Base-by-base conservation (phyloP, 2,113 vertebrate genomes). In the Cyprinodon tularosa region DNA sequence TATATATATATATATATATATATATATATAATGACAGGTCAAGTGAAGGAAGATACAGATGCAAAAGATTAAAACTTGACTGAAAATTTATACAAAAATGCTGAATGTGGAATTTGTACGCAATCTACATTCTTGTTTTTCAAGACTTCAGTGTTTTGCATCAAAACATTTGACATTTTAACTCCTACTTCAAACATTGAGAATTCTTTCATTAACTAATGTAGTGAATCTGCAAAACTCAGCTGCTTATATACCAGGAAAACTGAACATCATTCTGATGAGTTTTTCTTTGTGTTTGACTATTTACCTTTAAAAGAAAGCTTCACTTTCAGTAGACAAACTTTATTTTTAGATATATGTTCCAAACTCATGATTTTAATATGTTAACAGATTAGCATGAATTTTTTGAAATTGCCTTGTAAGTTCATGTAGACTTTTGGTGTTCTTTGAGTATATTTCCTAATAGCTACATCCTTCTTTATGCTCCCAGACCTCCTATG, bases 401-500 rank as follows among this genome's bases (percentile, higher is more conserved):
- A 67, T 65, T n/a, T 38, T 29, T 65, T 10, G 38, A 62, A 22
- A 38, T 67, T 67, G 20, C 11, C 57, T 8, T 10, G 10, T 57
- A 37, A 15, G 39, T 17, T 67, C 84, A 66, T 63, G 39, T 78
- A 44, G 17, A 44, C 50, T 60, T 13, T 14, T 66, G 61, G 57
- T 50, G 63, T 62, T 76, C 67, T 80, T 72, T 83, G 45, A 78
- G 87, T 76, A 80, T 68, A 68, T 80, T 12, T 81, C 76, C 60
- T 83, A 53, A 75, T 62, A 72, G 83, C 38, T 67, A 74, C 72
- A 68, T 76, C 69, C 78, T 75, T 61, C 84, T 80, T 62, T 40
- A 14, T 80, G 85, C 76, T 86, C 66, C 68, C 69, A 78, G 88
- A 90, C 86, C 90, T 85, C 88, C 87, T 81, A 83, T 80, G 91